phyloP scores from a whole-genome alignment of 2,797 vertebrate genomes.

The Choloepus didactylus region DNA sequence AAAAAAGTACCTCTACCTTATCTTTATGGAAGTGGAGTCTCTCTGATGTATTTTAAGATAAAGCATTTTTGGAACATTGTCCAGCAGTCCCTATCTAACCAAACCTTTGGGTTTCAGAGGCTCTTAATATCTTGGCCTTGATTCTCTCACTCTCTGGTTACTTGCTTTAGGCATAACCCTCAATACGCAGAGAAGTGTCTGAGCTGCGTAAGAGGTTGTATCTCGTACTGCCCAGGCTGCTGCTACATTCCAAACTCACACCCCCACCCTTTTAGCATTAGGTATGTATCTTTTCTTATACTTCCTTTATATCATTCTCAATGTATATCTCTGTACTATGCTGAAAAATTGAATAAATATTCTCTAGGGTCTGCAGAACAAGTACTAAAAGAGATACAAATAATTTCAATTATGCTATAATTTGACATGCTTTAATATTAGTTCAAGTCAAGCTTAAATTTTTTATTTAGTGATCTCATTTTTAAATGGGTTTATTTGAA shows the following conservation, averaged over 20 bases:
- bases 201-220: not conserved
- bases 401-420: slow-evolving; percentile 41
- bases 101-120: not conserved
- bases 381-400: slow-evolving; percentile 4
- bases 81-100: not conserved
- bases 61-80: not conserved
- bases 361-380: not conserved
- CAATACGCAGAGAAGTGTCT: not conserved
- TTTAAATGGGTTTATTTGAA: slow-evolving; percentile 53
- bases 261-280: not conserved
- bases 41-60: not conserved
- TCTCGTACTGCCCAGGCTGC: not conserved
- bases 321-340: not conserved
- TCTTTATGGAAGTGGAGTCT: not conserved
- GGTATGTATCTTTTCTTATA: not conserved
- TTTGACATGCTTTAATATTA: slow-evolving; percentile 35
- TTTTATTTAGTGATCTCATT: slow-evolving; percentile 41
- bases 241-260: not conserved
- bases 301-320: not conserved
- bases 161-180: not conserved
- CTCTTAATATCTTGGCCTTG: not conserved
- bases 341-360: slow-evolving; percentile 17
- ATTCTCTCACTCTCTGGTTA: not conserved
- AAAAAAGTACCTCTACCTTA: not conserved
- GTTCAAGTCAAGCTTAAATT: not conserved